phyloP scores from a whole-genome alignment of 2,113 vertebrate genomes.

The Semnornis frantzii region DNA sequence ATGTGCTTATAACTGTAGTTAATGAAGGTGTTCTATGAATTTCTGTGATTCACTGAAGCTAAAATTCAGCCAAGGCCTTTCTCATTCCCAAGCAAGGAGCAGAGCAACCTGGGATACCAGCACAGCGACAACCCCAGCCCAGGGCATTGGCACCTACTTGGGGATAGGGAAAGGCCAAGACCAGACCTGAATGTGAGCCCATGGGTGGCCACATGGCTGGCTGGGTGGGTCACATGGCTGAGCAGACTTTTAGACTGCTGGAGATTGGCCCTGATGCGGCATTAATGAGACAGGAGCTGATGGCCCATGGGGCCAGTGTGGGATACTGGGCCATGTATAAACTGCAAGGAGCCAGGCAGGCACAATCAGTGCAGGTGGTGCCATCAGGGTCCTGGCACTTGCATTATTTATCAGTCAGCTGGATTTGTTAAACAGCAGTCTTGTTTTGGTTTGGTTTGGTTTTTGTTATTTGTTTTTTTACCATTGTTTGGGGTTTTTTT shows the following conservation, averaged over 20 bases:
- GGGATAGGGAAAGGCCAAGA: background rate
- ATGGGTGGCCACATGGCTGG: fast-evolving
- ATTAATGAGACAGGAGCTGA: background rate
- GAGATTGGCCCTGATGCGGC: fast-evolving
- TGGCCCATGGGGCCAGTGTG: fast-evolving
- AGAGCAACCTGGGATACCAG: background rate
- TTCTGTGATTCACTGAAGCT: background rate
- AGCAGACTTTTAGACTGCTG: background rate
- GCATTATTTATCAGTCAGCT: background rate
- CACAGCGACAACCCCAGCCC: background rate
- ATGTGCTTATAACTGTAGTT: background rate
- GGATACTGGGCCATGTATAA: background rate
- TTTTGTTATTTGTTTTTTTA: no score
- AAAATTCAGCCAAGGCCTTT: background rate
- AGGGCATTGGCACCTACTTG: fast-evolving
- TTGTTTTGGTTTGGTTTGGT: no score
- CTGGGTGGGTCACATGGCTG: fast-evolving
- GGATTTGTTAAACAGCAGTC: background rate
- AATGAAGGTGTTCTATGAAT: background rate
- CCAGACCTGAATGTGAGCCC: fast-evolving
- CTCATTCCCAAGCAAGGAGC: background rate
- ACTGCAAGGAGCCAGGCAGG: fast-evolving
- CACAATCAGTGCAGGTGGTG: background rate
- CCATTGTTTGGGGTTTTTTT: background rate
- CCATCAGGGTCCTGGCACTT: background rate